These are phyloP conservation scores for Callopanchax toddi DNA, from an alignment of 2,113 vertebrate genomes.

Conservation along the genomic window DNA sequence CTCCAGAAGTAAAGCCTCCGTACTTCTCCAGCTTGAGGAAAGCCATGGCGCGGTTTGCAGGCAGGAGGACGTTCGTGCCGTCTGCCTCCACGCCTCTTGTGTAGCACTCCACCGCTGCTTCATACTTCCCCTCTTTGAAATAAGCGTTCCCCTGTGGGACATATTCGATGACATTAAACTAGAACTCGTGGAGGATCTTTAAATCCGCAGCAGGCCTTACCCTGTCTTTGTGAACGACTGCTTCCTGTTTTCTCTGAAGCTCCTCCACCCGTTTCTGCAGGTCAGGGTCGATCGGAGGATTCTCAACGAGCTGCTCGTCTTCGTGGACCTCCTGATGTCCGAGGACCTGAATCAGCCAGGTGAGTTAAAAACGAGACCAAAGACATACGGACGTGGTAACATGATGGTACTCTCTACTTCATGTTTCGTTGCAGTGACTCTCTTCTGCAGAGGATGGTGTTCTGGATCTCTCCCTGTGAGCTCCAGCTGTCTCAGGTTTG, in stretches of 20 bases:
- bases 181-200: too few relatives aligned
- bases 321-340: neutral
- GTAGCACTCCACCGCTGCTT: slow-evolving; percentile 91
- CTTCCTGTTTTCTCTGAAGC: slow-evolving; percentile 87
- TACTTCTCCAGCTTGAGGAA: slow-evolving; percentile 91
- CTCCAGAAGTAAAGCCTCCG: slow-evolving; percentile 8
- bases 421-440: too few relatives aligned
- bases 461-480: too few relatives aligned
- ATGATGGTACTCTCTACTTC: too few relatives aligned
- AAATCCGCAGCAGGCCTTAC: slow-evolving; percentile 67
- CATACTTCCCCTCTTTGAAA: slow-evolving; percentile 96
- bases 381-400: neutral
- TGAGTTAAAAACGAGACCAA: rapidly evolving
- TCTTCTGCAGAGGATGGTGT: too few relatives aligned
- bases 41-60: slow-evolving; percentile 98
- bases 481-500: too few relatives aligned
- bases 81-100: slow-evolving; percentile 90
- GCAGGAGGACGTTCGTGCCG: slow-evolving; percentile 87
- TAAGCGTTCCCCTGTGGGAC: slow-evolving; percentile 89
- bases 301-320: slow-evolving; percentile 33
- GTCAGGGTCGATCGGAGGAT: slow-evolving; percentile 40
- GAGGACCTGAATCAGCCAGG: slow-evolving; percentile 44
- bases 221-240: slow-evolving; percentile 89
- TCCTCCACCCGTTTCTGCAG: slow-evolving; percentile 73
- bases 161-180: neutral